Evolutionary conservation across 1,140 invertebrate genomes (phyloP).

Genomic region (Pemphigus obesinymphae): DNA sequence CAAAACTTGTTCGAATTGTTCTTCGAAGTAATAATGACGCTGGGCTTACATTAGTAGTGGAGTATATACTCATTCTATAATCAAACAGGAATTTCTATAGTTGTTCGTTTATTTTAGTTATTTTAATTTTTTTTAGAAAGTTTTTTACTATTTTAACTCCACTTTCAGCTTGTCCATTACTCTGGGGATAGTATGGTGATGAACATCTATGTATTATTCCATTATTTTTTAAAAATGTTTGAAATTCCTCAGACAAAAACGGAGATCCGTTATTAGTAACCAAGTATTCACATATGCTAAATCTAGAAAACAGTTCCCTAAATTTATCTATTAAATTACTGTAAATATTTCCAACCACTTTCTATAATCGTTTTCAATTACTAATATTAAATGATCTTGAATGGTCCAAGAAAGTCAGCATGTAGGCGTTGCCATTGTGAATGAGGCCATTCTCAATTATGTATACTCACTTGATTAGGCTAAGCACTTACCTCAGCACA

Average conservation of each 20-base stretch:
- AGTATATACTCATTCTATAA: too few relatives aligned
- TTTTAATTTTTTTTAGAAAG: too few relatives aligned
- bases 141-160: too few relatives aligned
- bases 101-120: too few relatives aligned
- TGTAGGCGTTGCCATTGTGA: not conserved
- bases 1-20: too few relatives aligned
- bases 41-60: too few relatives aligned
- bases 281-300: not conserved
- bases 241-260: not conserved
- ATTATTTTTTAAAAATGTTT: not conserved
- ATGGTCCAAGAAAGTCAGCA: not conserved
- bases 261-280: not conserved
- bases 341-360: constrained; percentile 45
- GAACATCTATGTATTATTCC: not conserved
- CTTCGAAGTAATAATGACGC: too few relatives aligned
- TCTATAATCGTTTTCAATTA: constrained; percentile 46
- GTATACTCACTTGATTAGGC: not conserved
- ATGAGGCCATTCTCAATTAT: not conserved
- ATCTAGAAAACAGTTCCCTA: constrained; percentile 42
- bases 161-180: too few relatives aligned
- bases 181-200: too few relatives aligned
- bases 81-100: too few relatives aligned
- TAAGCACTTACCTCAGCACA: not conserved
- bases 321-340: constrained; percentile 45
- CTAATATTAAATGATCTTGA: too few relatives aligned